A percentile compares a stretch with the other conserved stretches of the same genome.
These are phyloP conservation scores for Notodonta dromedarius DNA, from an alignment of 2,888 invertebrate species.

Conservation along the genomic window DNA sequence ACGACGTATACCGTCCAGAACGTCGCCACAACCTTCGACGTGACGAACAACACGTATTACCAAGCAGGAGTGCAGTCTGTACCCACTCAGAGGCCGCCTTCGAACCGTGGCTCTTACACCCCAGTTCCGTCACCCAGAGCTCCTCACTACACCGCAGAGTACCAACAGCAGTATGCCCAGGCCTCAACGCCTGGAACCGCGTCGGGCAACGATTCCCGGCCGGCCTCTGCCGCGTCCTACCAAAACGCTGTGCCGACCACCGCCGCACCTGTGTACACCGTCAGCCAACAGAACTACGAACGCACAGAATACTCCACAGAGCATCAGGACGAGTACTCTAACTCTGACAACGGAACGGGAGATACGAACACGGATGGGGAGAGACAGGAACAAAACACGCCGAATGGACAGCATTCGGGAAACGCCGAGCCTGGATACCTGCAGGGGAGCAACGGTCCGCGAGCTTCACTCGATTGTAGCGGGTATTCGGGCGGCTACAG, in stretches of 20 bases:
- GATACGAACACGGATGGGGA: constrained; percentile 80
- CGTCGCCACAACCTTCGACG: constrained; percentile 80
- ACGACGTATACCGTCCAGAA: constrained; percentile 85
- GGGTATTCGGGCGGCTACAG: constrained; percentile 93
- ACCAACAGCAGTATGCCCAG: constrained; percentile 79
- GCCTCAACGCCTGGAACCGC: constrained; percentile 74
- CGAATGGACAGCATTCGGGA: constrained; percentile 88
- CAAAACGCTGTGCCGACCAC: constrained; percentile 80
- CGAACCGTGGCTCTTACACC: constrained; percentile 81
- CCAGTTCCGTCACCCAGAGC: constrained; percentile 78
- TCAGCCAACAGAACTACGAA: constrained; percentile 84
- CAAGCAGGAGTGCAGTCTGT: constrained; percentile 79
- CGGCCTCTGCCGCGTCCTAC: constrained; percentile 85
- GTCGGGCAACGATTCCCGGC: constrained; percentile 82
- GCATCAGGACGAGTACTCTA: constrained; percentile 82
- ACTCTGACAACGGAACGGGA: constrained; percentile 80
- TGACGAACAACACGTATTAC: constrained; percentile 81
- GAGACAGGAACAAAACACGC: constrained; percentile 79
- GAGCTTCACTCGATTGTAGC: constrained; percentile 98
- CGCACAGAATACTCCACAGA: constrained; percentile 85
- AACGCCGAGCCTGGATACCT: constrained; percentile 97
- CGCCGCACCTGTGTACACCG: constrained; percentile 72
- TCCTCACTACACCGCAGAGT: constrained; percentile 75
- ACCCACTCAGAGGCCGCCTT: constrained; percentile 84
- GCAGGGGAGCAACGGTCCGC: constrained; percentile 96